Evolutionary conservation across 2,888 invertebrate species (phyloP), one percentile per base, ranked within the genome.

Genomic region (Acanthococcus lagerstroemiae): DNA sequence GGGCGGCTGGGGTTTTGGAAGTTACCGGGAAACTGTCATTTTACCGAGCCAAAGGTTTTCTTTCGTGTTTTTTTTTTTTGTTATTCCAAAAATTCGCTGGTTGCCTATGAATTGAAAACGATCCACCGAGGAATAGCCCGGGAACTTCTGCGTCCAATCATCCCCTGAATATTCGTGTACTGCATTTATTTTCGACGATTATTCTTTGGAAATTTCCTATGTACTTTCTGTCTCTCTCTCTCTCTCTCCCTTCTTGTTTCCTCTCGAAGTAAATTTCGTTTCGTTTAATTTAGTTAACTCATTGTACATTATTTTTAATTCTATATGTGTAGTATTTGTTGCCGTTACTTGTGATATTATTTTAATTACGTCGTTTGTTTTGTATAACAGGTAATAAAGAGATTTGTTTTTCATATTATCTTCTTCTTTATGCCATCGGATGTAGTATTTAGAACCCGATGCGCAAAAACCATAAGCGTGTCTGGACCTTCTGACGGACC

Each of bases 261-360:
- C 24, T 52, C 21, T 52, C 5, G 17, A 5, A 17, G n/a, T 6
- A 9, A 48, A 9, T 30, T 30, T 12, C 37, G 6, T 12, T 37
- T 37, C 3, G 37, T 37, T 37, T 3, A 15, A 2, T 21, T 19
- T 48, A 17, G 12, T 19, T 19, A n/a, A 48, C n/a, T 19, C 24
- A 52, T 52, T 52, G 52, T 52, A 52, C 21, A 52, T 52, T 52
- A 52, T 24, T 52, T 52, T 52, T 52, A 4, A 45, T 17, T 17
- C 5, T 55, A 19, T 60, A 50, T 21, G 24, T 27, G 52, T 61
- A 50, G 61, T 44, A 30, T 52, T 48, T 61, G 61, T 61, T 54
- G 52, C 54, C 50, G 61, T 61, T 50, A 27, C 24, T 61, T 61
- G 61, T 61, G 61, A 61, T 61, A 61, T 52, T 61, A 61, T 61